These are phyloP conservation scores for Chrysodeixis includens DNA, from an alignment of 2,888 invertebrate species.

Conservation along the genomic window DNA sequence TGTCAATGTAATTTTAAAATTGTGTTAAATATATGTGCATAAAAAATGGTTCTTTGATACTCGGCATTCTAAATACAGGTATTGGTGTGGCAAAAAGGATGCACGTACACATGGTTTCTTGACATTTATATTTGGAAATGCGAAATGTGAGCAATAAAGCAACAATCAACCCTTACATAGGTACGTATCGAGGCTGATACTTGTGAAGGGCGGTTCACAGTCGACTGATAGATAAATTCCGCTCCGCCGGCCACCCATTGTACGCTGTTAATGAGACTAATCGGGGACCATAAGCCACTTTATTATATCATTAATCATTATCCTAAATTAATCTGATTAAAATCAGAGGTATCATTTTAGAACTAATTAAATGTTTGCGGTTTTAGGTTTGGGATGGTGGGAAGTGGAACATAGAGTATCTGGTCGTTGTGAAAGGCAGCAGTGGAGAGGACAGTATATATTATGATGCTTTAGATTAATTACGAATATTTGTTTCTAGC, in stretches of 20 bases:
- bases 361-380: background rate
- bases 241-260: slow-evolving; percentile 74
- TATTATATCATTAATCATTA: slow-evolving; percentile 60
- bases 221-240: slow-evolving; percentile 80
- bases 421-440: too few species aligned
- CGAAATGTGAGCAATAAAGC: slow-evolving; percentile 45
- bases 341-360: background rate
- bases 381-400: background rate
- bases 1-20: too few species aligned
- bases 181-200: slow-evolving; percentile 62
- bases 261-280: slow-evolving; percentile 71
- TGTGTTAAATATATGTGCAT: too few species aligned
- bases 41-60: too few species aligned
- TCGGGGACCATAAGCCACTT: slow-evolving; percentile 65
- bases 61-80: too few species aligned
- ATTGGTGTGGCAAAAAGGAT: too few species aligned
- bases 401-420: background rate
- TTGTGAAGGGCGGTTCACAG: slow-evolving; percentile 75
- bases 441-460: too few species aligned
- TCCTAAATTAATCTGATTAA: slow-evolving; percentile 52
- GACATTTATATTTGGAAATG: slow-evolving; percentile 24
- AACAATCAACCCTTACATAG: slow-evolving; percentile 55
- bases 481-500: too few species aligned
- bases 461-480: too few species aligned
- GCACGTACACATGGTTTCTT: too few species aligned